These are phyloP conservation scores for Cyclargus thomasi DNA, from an alignment of 1,140 invertebrate genomes.

Conservation along the genomic window DNA sequence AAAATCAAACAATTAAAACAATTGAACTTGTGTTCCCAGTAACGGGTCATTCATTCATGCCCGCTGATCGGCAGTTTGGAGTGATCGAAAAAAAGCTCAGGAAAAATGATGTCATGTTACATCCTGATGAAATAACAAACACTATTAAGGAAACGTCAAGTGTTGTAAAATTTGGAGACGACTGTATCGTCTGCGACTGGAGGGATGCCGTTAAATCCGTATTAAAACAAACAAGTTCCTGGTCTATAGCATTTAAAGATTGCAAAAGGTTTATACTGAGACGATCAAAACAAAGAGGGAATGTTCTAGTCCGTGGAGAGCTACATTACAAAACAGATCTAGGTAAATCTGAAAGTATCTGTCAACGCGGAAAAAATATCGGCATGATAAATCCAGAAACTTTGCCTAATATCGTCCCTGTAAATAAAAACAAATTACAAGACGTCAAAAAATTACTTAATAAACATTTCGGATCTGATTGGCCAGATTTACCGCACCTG, in stretches of 20 bases:
- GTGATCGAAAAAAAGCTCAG: slow-evolving; percentile 25
- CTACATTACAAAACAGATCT: slow-evolving; percentile 26
- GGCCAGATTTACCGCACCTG: slow-evolving; percentile 7
- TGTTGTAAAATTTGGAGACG: slow-evolving; percentile 1
- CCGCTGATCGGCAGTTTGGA: slow-evolving; percentile 29
- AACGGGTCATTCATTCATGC: slow-evolving; percentile 35
- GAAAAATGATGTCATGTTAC: slow-evolving; percentile 28
- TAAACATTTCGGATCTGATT: slow-evolving; percentile 26
- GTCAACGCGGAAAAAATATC: slow-evolving; percentile 26
- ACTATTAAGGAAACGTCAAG: slow-evolving; percentile 22
- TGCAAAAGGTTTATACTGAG: slow-evolving; percentile 28
- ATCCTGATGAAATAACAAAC: slow-evolving; percentile 27
- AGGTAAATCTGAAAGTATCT: slow-evolving; percentile 24
- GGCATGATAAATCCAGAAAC: slow-evolving; percentile 21
- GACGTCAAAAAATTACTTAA: slow-evolving; percentile 27
- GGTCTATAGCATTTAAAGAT: slow-evolving; percentile 20
- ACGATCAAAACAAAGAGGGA: slow-evolving; percentile 22
- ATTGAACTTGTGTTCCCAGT: slow-evolving; percentile 35
- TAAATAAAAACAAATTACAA: slow-evolving; percentile 25
- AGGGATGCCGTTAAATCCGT: slow-evolving; percentile 20
- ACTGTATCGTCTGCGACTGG: background rate
- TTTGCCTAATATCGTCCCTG: slow-evolving; percentile 21
- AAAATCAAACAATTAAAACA: slow-evolving; percentile 19
- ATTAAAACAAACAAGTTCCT: slow-evolving; percentile 22
- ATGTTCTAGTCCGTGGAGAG: slow-evolving; percentile 24